These are phyloP conservation scores for Rhingia campestris DNA, from an alignment of 2,888 invertebrate genomes.

Conservation along the genomic window DNA sequence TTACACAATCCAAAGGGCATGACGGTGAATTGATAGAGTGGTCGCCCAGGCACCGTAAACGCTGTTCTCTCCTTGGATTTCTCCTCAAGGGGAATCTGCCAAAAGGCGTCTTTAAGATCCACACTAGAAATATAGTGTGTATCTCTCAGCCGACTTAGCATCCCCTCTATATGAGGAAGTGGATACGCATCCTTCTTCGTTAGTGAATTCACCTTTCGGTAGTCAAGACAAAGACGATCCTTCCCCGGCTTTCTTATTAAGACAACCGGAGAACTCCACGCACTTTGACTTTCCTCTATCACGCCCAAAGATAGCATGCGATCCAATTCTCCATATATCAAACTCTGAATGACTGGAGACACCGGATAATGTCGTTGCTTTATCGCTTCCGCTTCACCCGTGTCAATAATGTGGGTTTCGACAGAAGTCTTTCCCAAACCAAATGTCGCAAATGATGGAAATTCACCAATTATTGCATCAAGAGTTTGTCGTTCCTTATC, in stretches of 20 bases:
- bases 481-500: neutral
- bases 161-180: neutral
- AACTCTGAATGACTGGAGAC: constrained; percentile 56
- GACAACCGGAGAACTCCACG: constrained; percentile 76
- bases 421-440: constrained; percentile 46
- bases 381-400: constrained; percentile 39
- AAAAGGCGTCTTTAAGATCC: constrained; percentile 59
- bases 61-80: constrained; percentile 71
- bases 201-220: constrained; percentile 75
- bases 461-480: neutral
- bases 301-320: constrained; percentile 76
- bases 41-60: constrained; percentile 73
- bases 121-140: constrained; percentile 69
- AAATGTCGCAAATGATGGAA: constrained; percentile 14
- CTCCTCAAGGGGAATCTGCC: constrained; percentile 42
- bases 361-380: constrained; percentile 68
- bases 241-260: constrained; percentile 73
- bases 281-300: constrained; percentile 76
- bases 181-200: constrained; percentile 48
- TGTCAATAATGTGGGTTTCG: constrained; percentile 48
- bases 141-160: constrained; percentile 74
- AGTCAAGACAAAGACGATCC: constrained; percentile 76
- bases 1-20: constrained; percentile 70
- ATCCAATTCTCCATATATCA: constrained; percentile 75
- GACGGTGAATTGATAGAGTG: constrained; percentile 60